phyloP scores from a whole-genome alignment of 2,113 vertebrate genomes.

The Telmatochromis sp. region DNA sequence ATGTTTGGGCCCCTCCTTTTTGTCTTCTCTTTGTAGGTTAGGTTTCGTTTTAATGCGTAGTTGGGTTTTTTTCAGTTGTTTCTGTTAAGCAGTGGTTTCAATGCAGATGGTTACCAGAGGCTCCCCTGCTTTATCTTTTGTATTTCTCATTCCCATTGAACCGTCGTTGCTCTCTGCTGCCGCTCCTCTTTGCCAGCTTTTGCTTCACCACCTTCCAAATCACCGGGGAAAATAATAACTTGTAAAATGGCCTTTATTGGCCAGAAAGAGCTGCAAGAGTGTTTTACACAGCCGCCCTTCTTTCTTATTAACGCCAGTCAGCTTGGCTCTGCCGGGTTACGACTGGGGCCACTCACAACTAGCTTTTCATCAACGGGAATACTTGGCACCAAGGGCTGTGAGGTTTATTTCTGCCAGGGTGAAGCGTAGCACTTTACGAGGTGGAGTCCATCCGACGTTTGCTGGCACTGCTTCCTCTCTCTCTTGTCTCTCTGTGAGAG shows the following conservation, averaged over 20 bases:
- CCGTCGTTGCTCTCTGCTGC: background rate
- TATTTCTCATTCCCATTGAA: background rate
- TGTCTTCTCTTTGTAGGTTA: background rate
- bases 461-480: background rate
- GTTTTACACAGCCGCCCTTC: constrained; percentile 22
- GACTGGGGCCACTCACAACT: constrained; percentile 43
- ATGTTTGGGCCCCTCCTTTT: background rate
- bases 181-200: background rate
- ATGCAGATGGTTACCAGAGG: background rate
- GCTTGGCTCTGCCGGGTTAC: constrained; percentile 23
- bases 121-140: background rate
- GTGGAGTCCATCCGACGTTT: constrained; percentile 16
- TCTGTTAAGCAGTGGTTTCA: constrained; percentile 28
- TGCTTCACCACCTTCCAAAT: background rate
- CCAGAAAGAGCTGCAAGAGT: background rate
- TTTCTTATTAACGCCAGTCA: constrained; percentile 45
- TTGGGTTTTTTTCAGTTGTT: background rate
- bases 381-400: constrained; percentile 18
- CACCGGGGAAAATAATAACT: constrained; percentile 24
- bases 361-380: constrained; percentile 48
- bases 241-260: constrained; percentile 38
- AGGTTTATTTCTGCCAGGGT: constrained; percentile 43
- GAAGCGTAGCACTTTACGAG: constrained; percentile 32
- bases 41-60: background rate
- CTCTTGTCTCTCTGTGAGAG: background rate